Conservation (phyloP, 2,113 vertebrate species). For the Arizona elegans region DNA sequence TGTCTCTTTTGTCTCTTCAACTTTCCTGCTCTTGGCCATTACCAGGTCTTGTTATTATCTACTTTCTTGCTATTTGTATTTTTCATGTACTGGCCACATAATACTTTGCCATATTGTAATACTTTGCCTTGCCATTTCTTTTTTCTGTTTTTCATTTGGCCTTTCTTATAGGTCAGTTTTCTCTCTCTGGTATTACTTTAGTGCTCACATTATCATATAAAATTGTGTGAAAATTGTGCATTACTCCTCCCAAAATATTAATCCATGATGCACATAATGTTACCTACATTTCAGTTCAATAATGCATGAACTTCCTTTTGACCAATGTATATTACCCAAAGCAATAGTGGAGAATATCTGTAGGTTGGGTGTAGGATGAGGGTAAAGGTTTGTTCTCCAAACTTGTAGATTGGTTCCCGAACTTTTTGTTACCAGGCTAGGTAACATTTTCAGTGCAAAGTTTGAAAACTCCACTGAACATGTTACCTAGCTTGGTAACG, state of each 20-base stretch:
- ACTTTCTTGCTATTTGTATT: neutral
- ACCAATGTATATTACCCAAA: neutral
- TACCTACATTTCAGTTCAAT: neutral
- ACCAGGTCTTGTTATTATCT: neutral
- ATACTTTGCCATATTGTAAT: neutral
- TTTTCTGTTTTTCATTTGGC: neutral
- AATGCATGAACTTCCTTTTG: neutral
- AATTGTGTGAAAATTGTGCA: neutral
- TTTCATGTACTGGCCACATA: neutral
- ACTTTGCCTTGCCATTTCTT: neutral
- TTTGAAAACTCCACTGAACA: no score
- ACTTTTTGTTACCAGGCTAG: neutral
- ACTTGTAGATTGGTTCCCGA: neutral
- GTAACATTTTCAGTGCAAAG: no score
- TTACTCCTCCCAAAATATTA: neutral
- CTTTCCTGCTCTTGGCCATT: neutral
- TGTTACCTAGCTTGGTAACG: no score
- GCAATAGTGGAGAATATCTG: neutral
- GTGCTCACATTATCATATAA: neutral
- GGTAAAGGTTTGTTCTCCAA: neutral
- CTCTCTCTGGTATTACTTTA: neutral
- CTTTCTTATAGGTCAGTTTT: neutral
- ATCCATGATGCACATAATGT: neutral
- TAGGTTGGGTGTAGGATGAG: neutral
- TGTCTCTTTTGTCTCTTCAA: neutral